These are phyloP conservation scores for Vireo griseus DNA, from an alignment of 2,797 vertebrate genomes.

Conservation along the genomic window DNA sequence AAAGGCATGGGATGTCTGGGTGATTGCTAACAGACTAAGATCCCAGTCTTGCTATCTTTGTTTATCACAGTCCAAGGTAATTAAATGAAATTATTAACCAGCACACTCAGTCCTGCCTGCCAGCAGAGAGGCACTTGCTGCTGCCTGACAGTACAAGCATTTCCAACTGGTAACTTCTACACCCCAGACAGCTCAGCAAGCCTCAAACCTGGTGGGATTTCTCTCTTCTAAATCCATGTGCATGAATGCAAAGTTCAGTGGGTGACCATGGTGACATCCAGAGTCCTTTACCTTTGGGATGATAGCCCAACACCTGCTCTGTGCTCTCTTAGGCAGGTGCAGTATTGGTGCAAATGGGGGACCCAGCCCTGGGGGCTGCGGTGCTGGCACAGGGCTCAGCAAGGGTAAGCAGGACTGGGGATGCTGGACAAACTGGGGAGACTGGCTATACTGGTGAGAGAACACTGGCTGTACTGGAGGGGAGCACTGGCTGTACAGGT, in stretches of 20 bases:
- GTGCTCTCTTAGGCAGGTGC: fast-evolving
- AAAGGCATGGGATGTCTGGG: not conserved
- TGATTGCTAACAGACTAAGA: not conserved
- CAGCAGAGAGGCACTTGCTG: not conserved
- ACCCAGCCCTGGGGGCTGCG: not conserved
- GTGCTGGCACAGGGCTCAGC: fast-evolving
- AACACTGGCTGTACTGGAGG: not conserved
- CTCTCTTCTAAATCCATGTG: not conserved
- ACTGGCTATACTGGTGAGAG: not conserved
- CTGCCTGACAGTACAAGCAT: not conserved
- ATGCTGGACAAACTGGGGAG: not conserved
- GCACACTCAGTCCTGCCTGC: not conserved
- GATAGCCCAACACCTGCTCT: not conserved
- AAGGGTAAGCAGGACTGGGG: not conserved
- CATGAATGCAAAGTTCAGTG: not conserved
- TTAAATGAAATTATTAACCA: conserved; percentile 35
- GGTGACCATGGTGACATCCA: not conserved
- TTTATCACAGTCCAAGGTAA: conserved; percentile 18
- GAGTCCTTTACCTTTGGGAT: not conserved
- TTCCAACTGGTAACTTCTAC: not conserved
- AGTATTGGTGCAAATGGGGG: not conserved
- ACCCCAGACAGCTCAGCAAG: not conserved
- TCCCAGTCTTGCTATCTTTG: not conserved
- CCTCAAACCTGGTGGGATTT: not conserved
- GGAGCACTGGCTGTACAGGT: not conserved